A percentile compares a stretch with the other conserved stretches of the same genome.
Evolutionary conservation across 2,888 invertebrate species (phyloP).

Genomic region (Galerucella pusilla): DNA sequence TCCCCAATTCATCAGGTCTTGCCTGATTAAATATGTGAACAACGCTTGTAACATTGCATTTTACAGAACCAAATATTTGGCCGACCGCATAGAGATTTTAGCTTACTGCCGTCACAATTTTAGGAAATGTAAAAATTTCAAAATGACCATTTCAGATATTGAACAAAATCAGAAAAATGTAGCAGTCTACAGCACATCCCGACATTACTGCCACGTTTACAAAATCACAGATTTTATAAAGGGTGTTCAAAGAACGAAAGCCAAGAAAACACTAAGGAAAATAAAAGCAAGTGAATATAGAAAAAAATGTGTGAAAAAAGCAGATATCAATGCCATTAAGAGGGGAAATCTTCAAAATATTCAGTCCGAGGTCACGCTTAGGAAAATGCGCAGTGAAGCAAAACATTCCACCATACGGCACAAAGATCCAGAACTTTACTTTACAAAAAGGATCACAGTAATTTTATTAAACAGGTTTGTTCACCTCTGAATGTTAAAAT

Average conservation of each 20-base stretch:
- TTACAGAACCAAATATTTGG: constrained; percentile 7
- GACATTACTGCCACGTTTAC: constrained; percentile 14
- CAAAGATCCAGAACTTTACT: constrained; percentile 16
- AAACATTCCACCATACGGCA: constrained; percentile 2
- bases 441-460: constrained; percentile 22
- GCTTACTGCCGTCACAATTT: constrained; percentile 17
- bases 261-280: constrained; percentile 8
- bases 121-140: constrained; percentile 19
- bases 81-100: not conserved
- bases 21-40: constrained; percentile 14
- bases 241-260: constrained; percentile 16
- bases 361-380: constrained; percentile 5
- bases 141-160: not conserved
- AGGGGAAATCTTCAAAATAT: constrained; percentile 22
- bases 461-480: constrained; percentile 23
- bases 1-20: constrained; percentile 6
- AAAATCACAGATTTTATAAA: constrained; percentile 20
- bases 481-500: constrained; percentile 28
- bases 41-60: constrained; percentile 11
- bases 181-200: constrained; percentile 10
- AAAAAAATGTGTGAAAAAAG: constrained; percentile 16
- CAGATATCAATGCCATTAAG: constrained; percentile 11
- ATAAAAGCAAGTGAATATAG: constrained; percentile 13
- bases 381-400: constrained; percentile 15
- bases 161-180: constrained; percentile 11